phyloP scores from a whole-genome alignment of 1,140 invertebrate genomes.

The Sminthurides bifidus region DNA sequence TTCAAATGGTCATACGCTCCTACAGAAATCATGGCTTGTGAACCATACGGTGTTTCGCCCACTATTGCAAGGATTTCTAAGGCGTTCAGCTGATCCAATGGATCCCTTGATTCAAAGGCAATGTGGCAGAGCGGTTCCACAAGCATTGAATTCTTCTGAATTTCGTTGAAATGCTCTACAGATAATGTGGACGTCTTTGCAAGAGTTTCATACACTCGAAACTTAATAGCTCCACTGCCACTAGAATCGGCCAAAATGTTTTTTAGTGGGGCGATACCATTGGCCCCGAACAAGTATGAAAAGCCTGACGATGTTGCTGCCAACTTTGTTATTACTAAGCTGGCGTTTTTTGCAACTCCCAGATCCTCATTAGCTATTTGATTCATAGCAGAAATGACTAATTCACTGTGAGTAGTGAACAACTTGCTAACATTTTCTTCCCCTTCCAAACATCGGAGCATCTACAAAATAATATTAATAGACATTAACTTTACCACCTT shows the following conservation, averaged over 20 bases:
- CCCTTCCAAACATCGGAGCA: not conserved
- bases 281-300: conserved; percentile 16
- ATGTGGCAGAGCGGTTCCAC: not conserved
- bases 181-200: conserved; percentile 11
- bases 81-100: conserved; percentile 26
- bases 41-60: conserved; percentile 21
- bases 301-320: not conserved
- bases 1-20: conserved; percentile 16
- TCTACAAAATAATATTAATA: not conserved
- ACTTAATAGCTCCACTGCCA: conserved; percentile 6
- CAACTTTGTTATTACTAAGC: conserved; percentile 15
- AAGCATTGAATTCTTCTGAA: conserved; percentile 13
- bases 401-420: conserved; percentile 16
- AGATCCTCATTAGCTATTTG: conserved; percentile 19
- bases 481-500: not conserved
- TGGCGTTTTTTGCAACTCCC: conserved; percentile 13
- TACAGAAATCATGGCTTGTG: conserved; percentile 8
- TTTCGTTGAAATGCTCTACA: conserved; percentile 6
- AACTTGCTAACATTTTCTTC: not conserved
- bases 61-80: conserved; percentile 28
- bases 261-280: conserved; percentile 18
- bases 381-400: conserved; percentile 17
- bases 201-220: conserved; percentile 27
- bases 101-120: conserved; percentile 12
- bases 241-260: not conserved